Conservation (phyloP, 2,888 invertebrate species). For the Caenorhabditis angaria region DNA sequence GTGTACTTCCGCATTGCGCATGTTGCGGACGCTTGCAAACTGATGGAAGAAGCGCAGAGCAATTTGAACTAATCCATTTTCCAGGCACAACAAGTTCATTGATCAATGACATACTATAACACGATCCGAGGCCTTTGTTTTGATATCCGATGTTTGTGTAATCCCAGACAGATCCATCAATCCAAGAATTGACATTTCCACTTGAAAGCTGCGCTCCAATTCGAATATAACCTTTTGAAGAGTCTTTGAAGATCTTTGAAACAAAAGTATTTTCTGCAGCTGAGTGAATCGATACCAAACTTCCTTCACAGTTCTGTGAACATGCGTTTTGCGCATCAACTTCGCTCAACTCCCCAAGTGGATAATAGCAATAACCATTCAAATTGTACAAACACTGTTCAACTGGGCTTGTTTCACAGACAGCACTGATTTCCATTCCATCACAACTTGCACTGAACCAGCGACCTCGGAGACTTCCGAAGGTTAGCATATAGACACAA, state of each 20-base stretch:
- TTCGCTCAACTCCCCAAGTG: conserved; percentile 16
- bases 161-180: conserved; percentile 22
- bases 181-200: conserved; percentile 15
- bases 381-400: conserved; percentile 20
- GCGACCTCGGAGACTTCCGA: conserved; percentile 16
- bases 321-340: conserved; percentile 28
- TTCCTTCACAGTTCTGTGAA: conserved; percentile 22
- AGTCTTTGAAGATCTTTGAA: conserved; percentile 16
- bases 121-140: conserved; percentile 18
- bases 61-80: conserved; percentile 37
- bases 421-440: conserved; percentile 15
- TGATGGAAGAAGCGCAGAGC: conserved; percentile 27
- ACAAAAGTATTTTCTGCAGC: conserved; percentile 23
- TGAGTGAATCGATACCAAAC: conserved; percentile 37
- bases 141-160: conserved; percentile 31
- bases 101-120: conserved; percentile 24
- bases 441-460: conserved; percentile 37
- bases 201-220: conserved; percentile 19
- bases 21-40: conserved; percentile 23
- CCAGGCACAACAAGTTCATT: conserved; percentile 14
- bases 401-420: conserved; percentile 21
- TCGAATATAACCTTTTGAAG: conserved; percentile 21
- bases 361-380: conserved; percentile 32
- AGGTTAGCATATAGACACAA: conserved; percentile 26
- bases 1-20: conserved; percentile 13